phyloP scores from a whole-genome alignment of 2,797 vertebrate genomes.

The Tiaroga cobitis region DNA sequence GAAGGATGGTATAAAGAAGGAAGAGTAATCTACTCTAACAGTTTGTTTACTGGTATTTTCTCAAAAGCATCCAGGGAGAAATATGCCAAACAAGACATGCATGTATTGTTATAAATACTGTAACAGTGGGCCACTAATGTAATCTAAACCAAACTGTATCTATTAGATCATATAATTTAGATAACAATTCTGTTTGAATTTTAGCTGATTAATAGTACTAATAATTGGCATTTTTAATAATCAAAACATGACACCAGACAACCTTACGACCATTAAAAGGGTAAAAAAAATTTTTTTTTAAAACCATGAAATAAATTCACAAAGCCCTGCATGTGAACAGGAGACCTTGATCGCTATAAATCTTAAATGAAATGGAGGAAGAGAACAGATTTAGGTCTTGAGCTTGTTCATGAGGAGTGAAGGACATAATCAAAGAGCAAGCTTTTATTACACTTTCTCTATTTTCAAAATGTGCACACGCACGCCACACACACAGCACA shows the following conservation, averaged over 20 bases:
- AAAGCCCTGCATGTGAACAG: slow-evolving; percentile 76
- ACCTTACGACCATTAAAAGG: not conserved
- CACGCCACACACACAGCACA: slow-evolving; percentile 3
- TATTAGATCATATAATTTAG: no score
- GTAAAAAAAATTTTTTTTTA: slow-evolving; percentile 51
- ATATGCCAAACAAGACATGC: not conserved
- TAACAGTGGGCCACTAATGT: not conserved
- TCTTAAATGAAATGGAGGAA: slow-evolving; percentile 80
- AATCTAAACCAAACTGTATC: not conserved
- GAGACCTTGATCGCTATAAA: slow-evolving; percentile 80
- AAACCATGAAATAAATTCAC: slow-evolving; percentile 70
- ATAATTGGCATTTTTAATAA: not conserved
- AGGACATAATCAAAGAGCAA: slow-evolving; percentile 77
- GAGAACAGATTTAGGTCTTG: slow-evolving; percentile 73
- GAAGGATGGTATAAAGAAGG: not conserved
- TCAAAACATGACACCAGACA: not conserved
- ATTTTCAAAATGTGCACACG: slow-evolving; percentile 76
- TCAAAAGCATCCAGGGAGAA: not conserved
- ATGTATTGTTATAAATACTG: not conserved
- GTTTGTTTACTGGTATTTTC: not conserved
- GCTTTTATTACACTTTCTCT: slow-evolving; percentile 79
- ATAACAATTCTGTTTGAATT: no score
- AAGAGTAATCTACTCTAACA: not conserved
- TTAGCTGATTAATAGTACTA: not conserved
- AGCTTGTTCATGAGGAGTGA: slow-evolving; percentile 68